Evolutionary conservation across 2,113 vertebrate genomes (phyloP), one percentile per base, ranked within the genome.

Genomic region (Sceloporus tristichus): DNA sequence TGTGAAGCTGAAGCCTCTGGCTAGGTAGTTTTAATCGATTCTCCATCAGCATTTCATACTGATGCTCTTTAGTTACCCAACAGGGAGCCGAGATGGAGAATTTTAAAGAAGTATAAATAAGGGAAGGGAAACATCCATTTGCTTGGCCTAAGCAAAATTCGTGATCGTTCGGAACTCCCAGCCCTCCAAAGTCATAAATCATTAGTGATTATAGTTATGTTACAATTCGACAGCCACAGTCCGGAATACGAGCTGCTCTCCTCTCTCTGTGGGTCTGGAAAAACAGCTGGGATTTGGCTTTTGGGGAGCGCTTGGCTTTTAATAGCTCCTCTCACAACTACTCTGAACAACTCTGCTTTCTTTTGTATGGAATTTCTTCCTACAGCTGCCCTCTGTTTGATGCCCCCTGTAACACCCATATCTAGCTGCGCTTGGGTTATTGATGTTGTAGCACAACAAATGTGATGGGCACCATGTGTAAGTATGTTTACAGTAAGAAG

Each of bases 11-110:
- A 19, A 14, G 0, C 53, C 11, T 0, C 40, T 18, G 0, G 82
- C 23, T 83, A 19, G 0, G 1, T 0, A 0, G n/a, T 48, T 54
- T 85, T 62, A 65, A 42, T 65, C 56, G 40, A 23, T 0, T 34
- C 82, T 27, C 68, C 1, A 0, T 16, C 10, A 23, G 85, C 34
- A 0, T 34, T 2, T 42, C 0, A 0, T 9, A 16, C 0, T 18
- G 0, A 56, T 34, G 82, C 0, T 18, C 9, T 0, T 76, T 29
- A 18, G 16, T 38, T 75, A 42, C 42, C 18, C 56, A 40, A 8
- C 73, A 19, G 73, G 73, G 56, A 85, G 9, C 8, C 5, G 25
- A 85, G 38, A 65, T 18, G 56, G 40, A 25, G 25, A 65, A 40
- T 86, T 79, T 48, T 48, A 79, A 75, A 70, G 76, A 48, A 54